phyloP scores from a whole-genome alignment of 2,113 vertebrate species.

The Anthoscopus minutus region DNA sequence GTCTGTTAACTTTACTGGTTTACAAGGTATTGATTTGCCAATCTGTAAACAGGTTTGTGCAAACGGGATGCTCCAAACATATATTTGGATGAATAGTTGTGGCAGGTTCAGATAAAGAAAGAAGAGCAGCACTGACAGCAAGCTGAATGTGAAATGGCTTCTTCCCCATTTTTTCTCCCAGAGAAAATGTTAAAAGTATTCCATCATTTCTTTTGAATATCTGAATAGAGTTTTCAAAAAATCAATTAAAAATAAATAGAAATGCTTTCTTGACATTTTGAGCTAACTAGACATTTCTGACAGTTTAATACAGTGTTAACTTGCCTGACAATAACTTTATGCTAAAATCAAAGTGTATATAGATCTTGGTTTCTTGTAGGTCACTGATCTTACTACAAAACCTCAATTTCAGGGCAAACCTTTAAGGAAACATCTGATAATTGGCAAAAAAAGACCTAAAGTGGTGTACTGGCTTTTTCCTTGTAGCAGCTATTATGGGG shows the following conservation, averaged over 20 bases:
- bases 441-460: background rate
- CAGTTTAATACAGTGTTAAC: background rate
- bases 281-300: background rate
- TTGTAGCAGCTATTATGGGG: fast-evolving
- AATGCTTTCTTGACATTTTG: background rate
- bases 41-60: background rate
- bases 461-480: background rate
- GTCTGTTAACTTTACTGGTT: background rate
- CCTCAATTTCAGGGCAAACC: background rate
- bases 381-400: background rate
- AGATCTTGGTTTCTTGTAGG: background rate
- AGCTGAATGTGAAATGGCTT: background rate
- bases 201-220: background rate
- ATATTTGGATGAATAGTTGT: background rate
- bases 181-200: background rate
- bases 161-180: background rate
- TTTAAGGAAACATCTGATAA: background rate
- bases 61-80: background rate
- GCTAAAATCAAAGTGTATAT: background rate
- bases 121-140: background rate
- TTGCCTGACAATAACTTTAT: background rate
- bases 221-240: background rate
- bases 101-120: background rate
- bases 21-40: background rate
- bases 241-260: background rate